Percentiles rank a stretch among this genome's conserved stretches.
phyloP scores from a whole-genome alignment of 2,888 invertebrate species.

The Mechanitis mazaeus region DNA sequence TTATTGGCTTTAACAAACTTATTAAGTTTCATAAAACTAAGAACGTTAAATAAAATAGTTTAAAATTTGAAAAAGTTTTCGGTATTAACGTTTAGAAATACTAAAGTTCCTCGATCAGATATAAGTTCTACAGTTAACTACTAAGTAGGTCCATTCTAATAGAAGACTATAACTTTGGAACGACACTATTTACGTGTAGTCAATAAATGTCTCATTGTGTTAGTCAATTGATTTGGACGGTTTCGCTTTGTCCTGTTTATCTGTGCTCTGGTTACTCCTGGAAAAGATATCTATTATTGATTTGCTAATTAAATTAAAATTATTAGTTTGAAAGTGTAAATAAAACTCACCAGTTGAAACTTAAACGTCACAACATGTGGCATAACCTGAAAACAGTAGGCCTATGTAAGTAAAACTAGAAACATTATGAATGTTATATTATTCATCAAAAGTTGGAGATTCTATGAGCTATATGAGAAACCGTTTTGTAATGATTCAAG shows the following conservation, averaged over 20 bases:
- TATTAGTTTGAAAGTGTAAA: neutral
- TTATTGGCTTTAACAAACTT: neutral
- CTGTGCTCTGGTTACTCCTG: slow-evolving; percentile 67
- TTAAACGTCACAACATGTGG: slow-evolving; percentile 75
- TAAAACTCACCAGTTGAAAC: slow-evolving; percentile 62
- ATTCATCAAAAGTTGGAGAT: too few relatives aligned
- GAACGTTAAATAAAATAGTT: neutral
- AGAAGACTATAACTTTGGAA: slow-evolving; percentile 39
- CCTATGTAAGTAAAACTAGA: too few relatives aligned
- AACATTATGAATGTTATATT: too few relatives aligned
- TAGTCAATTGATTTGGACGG: slow-evolving; percentile 73
- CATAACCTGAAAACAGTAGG: slow-evolving; percentile 47
- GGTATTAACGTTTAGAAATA: slow-evolving; percentile 21
- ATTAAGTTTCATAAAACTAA: neutral
- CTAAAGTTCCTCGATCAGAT: slow-evolving; percentile 20
- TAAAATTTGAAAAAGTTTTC: too few relatives aligned
- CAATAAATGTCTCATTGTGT: slow-evolving; percentile 14
- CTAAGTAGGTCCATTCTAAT: slow-evolving; percentile 37
- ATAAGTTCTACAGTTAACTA: slow-evolving; percentile 21
- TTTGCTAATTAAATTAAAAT: too few relatives aligned
- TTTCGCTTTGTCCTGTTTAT: slow-evolving; percentile 62
- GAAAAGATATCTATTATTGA: slow-evolving; percentile 17
- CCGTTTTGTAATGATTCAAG: too few relatives aligned
- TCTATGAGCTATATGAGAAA: too few relatives aligned
- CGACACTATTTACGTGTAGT: slow-evolving; percentile 19